These are phyloP conservation scores for Phyto melanocephala DNA, from an alignment of 2,888 invertebrate species.

Conservation along the genomic window DNA sequence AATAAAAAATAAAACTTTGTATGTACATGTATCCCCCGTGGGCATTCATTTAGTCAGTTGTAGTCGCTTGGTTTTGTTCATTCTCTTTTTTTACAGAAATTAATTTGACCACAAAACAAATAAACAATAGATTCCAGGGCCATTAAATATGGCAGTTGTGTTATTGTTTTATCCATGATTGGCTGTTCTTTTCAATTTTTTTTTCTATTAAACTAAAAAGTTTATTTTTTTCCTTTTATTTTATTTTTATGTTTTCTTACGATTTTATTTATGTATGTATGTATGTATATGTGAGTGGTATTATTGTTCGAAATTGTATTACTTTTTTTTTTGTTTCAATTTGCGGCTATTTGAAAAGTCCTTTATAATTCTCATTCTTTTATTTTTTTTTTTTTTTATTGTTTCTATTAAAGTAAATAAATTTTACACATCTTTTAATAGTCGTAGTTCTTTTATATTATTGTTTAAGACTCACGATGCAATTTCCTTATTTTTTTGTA, in stretches of 20 bases:
- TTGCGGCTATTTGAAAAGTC: too few species aligned
- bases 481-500: too few species aligned
- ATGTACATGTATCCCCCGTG: neutral
- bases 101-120: slow-evolving; percentile 49
- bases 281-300: slow-evolving; percentile 32
- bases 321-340: too few species aligned
- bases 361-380: too few species aligned
- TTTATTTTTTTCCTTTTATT: neutral
- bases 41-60: neutral
- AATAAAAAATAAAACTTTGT: neutral
- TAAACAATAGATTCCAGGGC: slow-evolving; percentile 37
- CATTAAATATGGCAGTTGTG: slow-evolving; percentile 19
- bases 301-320: slow-evolving; percentile 11
- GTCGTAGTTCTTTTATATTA: too few species aligned
- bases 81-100: slow-evolving; percentile 2
- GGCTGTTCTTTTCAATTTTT: slow-evolving; percentile 12
- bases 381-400: too few species aligned
- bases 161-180: slow-evolving; percentile 34
- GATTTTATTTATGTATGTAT: neutral
- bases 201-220: too few species aligned
- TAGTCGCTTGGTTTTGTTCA: neutral
- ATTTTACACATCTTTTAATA: too few species aligned
- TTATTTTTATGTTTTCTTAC: neutral
- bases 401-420: too few species aligned
- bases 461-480: too few species aligned